These are phyloP conservation scores for Drosophila barbarae DNA, from an alignment of 2,888 invertebrate genomes.

Conservation along the genomic window DNA sequence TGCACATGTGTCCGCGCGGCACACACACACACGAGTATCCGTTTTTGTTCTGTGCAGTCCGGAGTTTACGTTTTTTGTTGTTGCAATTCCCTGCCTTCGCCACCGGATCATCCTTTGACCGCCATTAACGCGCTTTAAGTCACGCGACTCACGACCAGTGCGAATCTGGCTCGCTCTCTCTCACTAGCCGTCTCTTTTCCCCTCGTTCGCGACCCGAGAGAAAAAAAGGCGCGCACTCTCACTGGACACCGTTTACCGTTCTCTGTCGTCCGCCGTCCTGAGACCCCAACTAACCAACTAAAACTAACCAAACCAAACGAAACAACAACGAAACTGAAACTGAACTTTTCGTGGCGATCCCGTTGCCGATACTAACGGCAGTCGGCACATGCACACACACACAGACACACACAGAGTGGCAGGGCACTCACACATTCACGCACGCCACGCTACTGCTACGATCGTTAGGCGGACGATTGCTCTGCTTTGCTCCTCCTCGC, in stretches of 20 bases:
- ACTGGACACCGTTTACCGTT: slow-evolving; percentile 24
- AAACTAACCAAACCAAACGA: slow-evolving; percentile 50
- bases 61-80: slow-evolving; percentile 24
- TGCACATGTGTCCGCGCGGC: slow-evolving; percentile 26
- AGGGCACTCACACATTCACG: slow-evolving; percentile 8
- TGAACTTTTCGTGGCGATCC: slow-evolving; percentile 73
- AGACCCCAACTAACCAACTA: slow-evolving; percentile 44
- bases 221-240: slow-evolving; percentile 13
- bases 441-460: slow-evolving; percentile 54
- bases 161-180: slow-evolving; percentile 3
- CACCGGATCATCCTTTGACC: slow-evolving; percentile 2
- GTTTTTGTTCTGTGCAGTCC: not conserved
- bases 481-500: slow-evolving; percentile 40
- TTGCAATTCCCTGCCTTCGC: slow-evolving; percentile 23
- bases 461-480: slow-evolving; percentile 60
- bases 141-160: slow-evolving; percentile 5
- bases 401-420: not conserved
- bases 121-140: slow-evolving; percentile 1
- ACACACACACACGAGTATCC: slow-evolving; percentile 18
- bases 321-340: slow-evolving; percentile 73
- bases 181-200: not conserved
- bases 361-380: slow-evolving; percentile 74
- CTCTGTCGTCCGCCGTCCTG: slow-evolving; percentile 33
- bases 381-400: slow-evolving; percentile 43
- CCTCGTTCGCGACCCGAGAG: slow-evolving; percentile 23